Evolutionary conservation across 2,113 vertebrate genomes (phyloP), one percentile per base, ranked within the genome.

Genomic region (Cariama cristata): DNA sequence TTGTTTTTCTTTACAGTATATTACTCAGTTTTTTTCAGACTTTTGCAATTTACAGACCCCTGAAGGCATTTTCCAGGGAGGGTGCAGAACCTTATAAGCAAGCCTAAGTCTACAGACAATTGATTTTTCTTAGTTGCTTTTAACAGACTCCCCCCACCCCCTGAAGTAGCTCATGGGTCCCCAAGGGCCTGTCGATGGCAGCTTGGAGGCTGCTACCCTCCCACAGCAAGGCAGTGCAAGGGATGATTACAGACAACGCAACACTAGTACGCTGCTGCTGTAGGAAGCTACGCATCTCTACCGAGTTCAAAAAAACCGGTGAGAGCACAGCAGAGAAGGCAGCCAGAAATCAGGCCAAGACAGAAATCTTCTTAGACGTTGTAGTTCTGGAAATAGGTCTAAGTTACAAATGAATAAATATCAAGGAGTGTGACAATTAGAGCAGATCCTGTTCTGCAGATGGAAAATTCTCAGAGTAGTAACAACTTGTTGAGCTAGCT

Each of bases 1-100:
- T 88, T 96, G 75, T 14, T 94, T 90, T 82, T 77, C 82, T 94
- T 88, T 88, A 76, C 49, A 85, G 66, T 52, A 27, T 63, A 94
- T 63, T 84, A 84, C 53, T 84, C 50, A 22, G 28, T 75, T 53
- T 32, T 95, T 92, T 86, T 77, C 63, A 80, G 73, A 47, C 52
- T 86, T 83, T 58, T 84, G 42, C 80, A 89, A 87, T 79, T 84
- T 86, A 94, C 32, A 84, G 77, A 69, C 11, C 53, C 66, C 81
- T 76, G 59, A 91, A 93, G 76, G 53, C 74, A 73, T 93, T 90
- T 94, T 93, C 49, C 30, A 45, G 66, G 40, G 24, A 68, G 47
- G 56, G 35, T 60, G 47, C 30, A 81, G 73, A 87, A 68, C 35
- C 71, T 60, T 15, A 47, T 19, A 79, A 60, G 32, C 74, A 49